Evolutionary conservation across 2,888 invertebrate species (phyloP).

Genomic region (Scaeva pyrastri): DNA sequence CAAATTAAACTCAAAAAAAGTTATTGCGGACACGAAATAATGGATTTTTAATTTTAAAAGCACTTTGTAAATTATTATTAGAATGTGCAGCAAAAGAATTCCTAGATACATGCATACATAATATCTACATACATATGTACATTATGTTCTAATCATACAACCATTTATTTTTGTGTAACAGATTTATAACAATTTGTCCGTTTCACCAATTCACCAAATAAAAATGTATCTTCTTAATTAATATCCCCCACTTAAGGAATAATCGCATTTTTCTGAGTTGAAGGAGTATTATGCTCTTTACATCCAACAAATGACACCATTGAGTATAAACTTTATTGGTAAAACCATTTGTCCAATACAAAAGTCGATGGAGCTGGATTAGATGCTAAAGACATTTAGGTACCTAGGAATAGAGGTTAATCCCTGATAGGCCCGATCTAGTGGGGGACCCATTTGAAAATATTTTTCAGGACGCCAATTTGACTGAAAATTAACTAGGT

Average conservation of each 20-base stretch:
- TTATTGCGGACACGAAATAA: too few relatives aligned
- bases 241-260: slow-evolving; percentile 76
- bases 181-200: slow-evolving; percentile 63
- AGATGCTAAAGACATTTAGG: slow-evolving; percentile 14
- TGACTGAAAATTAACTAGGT: too few relatives aligned
- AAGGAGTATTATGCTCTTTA: slow-evolving; percentile 39
- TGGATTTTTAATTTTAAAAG: too few relatives aligned
- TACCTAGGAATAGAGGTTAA: slow-evolving; percentile 29
- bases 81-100: too few relatives aligned
- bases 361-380: slow-evolving; percentile 11
- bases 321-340: slow-evolving; percentile 31
- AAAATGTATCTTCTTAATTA: slow-evolving; percentile 76
- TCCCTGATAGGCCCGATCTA: too few relatives aligned
- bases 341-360: slow-evolving; percentile 17
- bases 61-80: too few relatives aligned
- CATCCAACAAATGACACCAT: slow-evolving; percentile 47
- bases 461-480: too few relatives aligned
- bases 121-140: too few relatives aligned
- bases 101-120: too few relatives aligned
- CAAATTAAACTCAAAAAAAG: too few relatives aligned
- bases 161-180: slow-evolving; percentile 10
- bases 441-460: too few relatives aligned
- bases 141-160: not conserved
- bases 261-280: slow-evolving; percentile 65
- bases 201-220: slow-evolving; percentile 76